Percentiles rank a stretch among this genome's conserved stretches.
phyloP scores from a whole-genome alignment of 92 coral and sea anemone genomes.

The Virgularia gustaviana region DNA sequence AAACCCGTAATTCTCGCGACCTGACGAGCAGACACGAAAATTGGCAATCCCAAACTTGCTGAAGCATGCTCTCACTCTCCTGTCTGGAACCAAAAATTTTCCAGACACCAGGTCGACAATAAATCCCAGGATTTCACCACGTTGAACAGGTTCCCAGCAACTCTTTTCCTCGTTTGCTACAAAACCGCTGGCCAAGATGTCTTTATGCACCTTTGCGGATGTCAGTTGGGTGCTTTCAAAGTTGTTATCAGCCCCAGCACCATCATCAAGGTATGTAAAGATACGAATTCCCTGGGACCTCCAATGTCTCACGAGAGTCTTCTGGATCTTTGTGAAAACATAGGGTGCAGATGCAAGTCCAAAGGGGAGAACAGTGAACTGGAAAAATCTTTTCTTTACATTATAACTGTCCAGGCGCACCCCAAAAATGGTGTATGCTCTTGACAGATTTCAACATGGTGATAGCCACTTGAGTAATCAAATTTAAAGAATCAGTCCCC shows the following conservation, averaged over 20 bases:
- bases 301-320: slow-evolving; percentile 5
- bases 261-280: slow-evolving; percentile 40
- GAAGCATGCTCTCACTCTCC: slow-evolving; percentile 32
- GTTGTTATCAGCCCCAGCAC: slow-evolving; percentile 46
- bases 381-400: slow-evolving; percentile 26
- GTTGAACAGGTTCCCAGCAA: slow-evolving; percentile 54
- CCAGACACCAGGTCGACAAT: slow-evolving; percentile 48
- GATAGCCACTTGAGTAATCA: slow-evolving; percentile 49
- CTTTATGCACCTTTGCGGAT: slow-evolving; percentile 42
- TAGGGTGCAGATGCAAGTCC: slow-evolving; percentile 55
- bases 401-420: slow-evolving; percentile 19
- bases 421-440: slow-evolving; percentile 47
- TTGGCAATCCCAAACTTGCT: slow-evolving; percentile 22
- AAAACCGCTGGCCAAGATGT: slow-evolving; percentile 46
- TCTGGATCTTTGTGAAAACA: slow-evolving; percentile 9
- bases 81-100: slow-evolving; percentile 48
- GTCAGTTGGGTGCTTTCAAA: slow-evolving; percentile 23
- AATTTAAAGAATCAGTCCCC: slow-evolving; percentile 42
- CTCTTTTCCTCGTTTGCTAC: slow-evolving; percentile 52
- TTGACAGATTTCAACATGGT: slow-evolving; percentile 51
- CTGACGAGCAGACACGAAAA: slow-evolving; percentile 47
- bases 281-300: slow-evolving; percentile 41
- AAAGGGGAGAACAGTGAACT: slow-evolving; percentile 56
- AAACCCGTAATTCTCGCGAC: slow-evolving; percentile 41
- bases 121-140: slow-evolving; percentile 55